Base-by-base conservation (phyloP, 2,888 invertebrate species). In the Meghimatium bilineatum region DNA sequence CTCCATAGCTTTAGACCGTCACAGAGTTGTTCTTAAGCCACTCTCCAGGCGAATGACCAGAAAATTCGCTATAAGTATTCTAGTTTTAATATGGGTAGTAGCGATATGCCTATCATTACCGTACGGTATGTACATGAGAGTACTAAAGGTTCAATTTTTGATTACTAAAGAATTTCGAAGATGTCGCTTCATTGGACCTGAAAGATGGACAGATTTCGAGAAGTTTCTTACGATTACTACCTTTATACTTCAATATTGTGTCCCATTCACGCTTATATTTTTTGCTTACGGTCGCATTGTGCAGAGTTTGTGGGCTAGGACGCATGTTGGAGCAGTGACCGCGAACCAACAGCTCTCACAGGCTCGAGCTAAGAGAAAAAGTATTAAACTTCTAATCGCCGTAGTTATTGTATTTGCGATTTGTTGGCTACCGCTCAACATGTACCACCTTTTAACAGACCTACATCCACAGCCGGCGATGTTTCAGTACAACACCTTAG, bases 381-480 rank as follows among this genome's bases (percentile, higher is more conserved):
- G 94, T 52, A 94, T 94, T 78, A 94, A 93, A 88, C 94, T 94
- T 92, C 89, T 94, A 34, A 92, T 94, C 29, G 88, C 94, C 10
- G 94, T 94, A 3, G 93, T 94, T 26, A 90, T 93, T 23, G 91
- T 93, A 36, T 94, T 94, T 89, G 93, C 93, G 3, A 80, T 93
- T 5, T 94, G 94, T 84, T 94, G 94, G 94, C 91, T 95, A 87
- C 95, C 95, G 0, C 92, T 94, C 32, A 94, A 94, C 82, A 86
- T 94, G 72, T 94, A 94, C 87, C 94, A 94, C 85, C 87, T 94
- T 20, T 90, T 94, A 69, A 92, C 93, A 12, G 92, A 93, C 86
- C 90, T 94, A 67, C 92, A 93, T 74, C 91, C 91, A 0, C 88
- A 90, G 83, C 85, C 88, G 1, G 87, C 88, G n/a, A 86, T 90